Conservation (phyloP, 1,140 invertebrate genomes). For the Thrips palmi region DNA sequence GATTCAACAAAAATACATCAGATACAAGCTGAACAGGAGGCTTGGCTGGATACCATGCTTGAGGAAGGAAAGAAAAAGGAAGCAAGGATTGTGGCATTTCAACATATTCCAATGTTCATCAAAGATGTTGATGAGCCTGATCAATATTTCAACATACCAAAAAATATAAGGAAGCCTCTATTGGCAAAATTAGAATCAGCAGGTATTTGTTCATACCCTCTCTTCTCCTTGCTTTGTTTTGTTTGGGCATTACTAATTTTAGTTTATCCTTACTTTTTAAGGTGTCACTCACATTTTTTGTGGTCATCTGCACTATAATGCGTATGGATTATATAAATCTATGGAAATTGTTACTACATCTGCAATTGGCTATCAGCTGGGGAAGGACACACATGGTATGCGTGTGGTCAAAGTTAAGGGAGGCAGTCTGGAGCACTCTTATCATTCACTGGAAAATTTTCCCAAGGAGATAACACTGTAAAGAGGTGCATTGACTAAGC, state of each 20-base stretch:
- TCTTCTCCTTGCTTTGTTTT: not conserved
- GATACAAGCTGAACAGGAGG: slow-evolving; percentile 24
- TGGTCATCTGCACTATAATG: slow-evolving; percentile 36
- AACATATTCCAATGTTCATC: slow-evolving; percentile 36
- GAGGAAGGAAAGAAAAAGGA: slow-evolving; percentile 10
- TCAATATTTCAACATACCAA: slow-evolving; percentile 27
- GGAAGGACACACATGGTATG: slow-evolving; percentile 25
- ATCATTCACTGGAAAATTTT: too few relatives aligned
- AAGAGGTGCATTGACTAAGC: too few relatives aligned
- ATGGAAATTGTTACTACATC: slow-evolving; percentile 31
- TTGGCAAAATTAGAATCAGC: slow-evolving; percentile 25
- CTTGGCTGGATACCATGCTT: slow-evolving; percentile 25
- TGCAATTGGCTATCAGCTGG: slow-evolving; percentile 30
- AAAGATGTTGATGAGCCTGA: slow-evolving; percentile 22
- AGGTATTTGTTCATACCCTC: slow-evolving; percentile 18
- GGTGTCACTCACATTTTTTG: slow-evolving; percentile 32
- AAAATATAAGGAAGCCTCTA: slow-evolving; percentile 20
- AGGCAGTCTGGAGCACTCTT: too few relatives aligned
- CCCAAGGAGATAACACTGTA: too few relatives aligned
- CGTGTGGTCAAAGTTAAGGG: slow-evolving; percentile 30
- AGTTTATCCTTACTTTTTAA: slow-evolving; percentile 16
- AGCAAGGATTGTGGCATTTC: slow-evolving; percentile 26
- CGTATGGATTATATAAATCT: slow-evolving; percentile 25
- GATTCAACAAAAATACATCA: slow-evolving; percentile 19
- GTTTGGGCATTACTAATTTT: too few relatives aligned